Base-by-base conservation (phyloP, 2,797 vertebrate species). In the Pampus argenteus region DNA sequence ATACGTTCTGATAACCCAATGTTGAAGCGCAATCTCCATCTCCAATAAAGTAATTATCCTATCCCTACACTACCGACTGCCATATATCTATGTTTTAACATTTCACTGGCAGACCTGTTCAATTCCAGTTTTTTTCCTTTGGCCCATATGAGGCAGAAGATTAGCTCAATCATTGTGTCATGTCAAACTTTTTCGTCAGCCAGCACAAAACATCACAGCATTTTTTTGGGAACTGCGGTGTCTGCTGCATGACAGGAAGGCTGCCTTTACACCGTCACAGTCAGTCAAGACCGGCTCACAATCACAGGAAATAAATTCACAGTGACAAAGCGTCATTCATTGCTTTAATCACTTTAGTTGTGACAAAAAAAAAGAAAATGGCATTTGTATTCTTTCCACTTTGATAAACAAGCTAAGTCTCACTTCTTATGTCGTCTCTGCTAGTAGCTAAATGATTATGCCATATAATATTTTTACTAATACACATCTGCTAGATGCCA, bases 141-240 rank as follows among this genome's bases (percentile, higher is more conserved):
- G 13, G 91, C 79, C 81, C 86, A 93, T 92, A 86, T 88, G 88
- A 90, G 86, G 91, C 92, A 91, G 92, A 94, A 93, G 92, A 93
- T 92, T 94, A 92, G 84, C 91, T 91, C 88, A 89, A 86, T 92
- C 90, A 70, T 78, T 89, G 88, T 84, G 84, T 90, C 92, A 78
- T 91, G 88, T 91, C 89, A 86, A 87, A 61, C 52, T 75, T 88
- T 90, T 86, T 90, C n/a, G 85, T 89, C 90, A 90, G 85, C 62
- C 40, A 13, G 42, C 44, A 66, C 63, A 80, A 85, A 86, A 79
- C 76, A 79, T 58, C 61, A 54, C 51, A 31, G 38, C 64, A 51
- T 62, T 78, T 34, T 54, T 55, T 74, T 40, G 75, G 50, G 47
- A 78, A 48, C 48, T 45, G 68, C 60, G 55, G 64, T 81, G 71